phyloP scores from a whole-genome alignment of 2,888 invertebrate genomes.

The Drosophila atripex region DNA sequence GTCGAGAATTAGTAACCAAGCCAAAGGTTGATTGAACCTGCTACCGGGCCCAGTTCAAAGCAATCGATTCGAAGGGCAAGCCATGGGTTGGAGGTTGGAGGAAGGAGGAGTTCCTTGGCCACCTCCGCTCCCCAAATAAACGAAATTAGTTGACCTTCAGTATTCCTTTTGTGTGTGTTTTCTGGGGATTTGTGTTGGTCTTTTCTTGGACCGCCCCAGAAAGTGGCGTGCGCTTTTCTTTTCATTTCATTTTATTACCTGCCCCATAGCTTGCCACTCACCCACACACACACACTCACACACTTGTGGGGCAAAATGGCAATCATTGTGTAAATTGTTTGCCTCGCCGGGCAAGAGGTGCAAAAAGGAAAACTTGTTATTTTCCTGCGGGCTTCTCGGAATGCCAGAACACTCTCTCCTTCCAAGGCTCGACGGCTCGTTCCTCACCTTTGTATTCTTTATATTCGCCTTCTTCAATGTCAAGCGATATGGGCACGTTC shows the following conservation, averaged over 20 bases:
- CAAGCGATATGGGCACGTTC: constrained; percentile 73
- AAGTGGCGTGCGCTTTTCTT: constrained; percentile 41
- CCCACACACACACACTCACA: constrained; percentile 31
- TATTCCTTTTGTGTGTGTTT: constrained; percentile 23
- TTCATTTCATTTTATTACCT: constrained; percentile 64
- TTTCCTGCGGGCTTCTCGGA: constrained; percentile 48
- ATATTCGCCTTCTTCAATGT: constrained; percentile 56
- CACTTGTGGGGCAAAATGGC: constrained; percentile 31
- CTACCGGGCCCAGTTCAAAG: constrained; percentile 40
- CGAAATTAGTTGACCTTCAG: constrained; percentile 71
- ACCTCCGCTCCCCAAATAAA: constrained; percentile 53
- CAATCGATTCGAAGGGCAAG: constrained; percentile 58
- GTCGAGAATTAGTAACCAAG: constrained; percentile 16
- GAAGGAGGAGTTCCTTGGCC: constrained; percentile 5
- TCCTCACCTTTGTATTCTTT: constrained; percentile 7
- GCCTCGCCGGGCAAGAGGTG: constrained; percentile 49
- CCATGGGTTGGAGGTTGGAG: constrained; percentile 1
- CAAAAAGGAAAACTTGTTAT: constrained; percentile 48
- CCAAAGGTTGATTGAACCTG: constrained; percentile 69
- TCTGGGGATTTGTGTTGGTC: constrained; percentile 42
- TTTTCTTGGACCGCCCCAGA: constrained; percentile 37
- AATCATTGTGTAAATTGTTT: constrained; percentile 60
- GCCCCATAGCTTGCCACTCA: constrained; percentile 41
- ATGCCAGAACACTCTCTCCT: constrained; percentile 21
- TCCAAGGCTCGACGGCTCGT: background rate